Evolutionary conservation across 2,797 vertebrate genomes (phyloP), one percentile per base, ranked within the genome.

Genomic region (Xyrichtys novacula): DNA sequence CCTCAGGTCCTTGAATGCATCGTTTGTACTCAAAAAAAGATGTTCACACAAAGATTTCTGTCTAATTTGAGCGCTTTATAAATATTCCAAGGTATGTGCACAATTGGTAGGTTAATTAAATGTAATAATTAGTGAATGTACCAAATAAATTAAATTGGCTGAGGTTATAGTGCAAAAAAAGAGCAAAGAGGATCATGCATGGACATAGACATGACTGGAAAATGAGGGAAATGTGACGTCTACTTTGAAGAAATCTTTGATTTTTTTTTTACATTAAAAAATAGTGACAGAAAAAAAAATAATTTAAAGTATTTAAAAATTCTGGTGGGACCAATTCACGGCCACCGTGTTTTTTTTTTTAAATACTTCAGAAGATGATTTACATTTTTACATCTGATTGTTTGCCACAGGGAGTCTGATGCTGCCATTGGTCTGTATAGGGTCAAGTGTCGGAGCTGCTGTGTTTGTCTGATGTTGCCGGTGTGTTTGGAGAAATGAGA

Each of bases 141-240:
- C 78, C 85, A 88, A 81, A 91, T 86, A 91, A 91, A 91, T 90
- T 81, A 88, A 87, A 90, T 87, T 80, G 85, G 77, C 79, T 91
- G 90, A 93, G 83, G 90, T 82, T 93, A 94, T 96, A 96, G 94
- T 96, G 95, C 95, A 96, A 96, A 96, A 94, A 95, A 95, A 93
- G 81, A 94, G 91, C 84, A 93, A 94, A 85, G 85, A 90, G 81
- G 72, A 89, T 50, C 55, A 91, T 91, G 89, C 79, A 20, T 54
- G 62, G 81, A 84, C 79, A 20, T 52, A 57, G 81, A 84, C 40
- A 54, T 72, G 79, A 84, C 75, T 76, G 59, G 42, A 64, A 71
- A 75, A 84, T 74, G 44, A 69, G 42, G 58, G 71, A 78, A 76
- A 74, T 53, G 64, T 70, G 75, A 84, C 49, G 58, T 64, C 49